Evolutionary conservation across 1,140 invertebrate species (phyloP).

Genomic region (Steinernema feltiae): DNA sequence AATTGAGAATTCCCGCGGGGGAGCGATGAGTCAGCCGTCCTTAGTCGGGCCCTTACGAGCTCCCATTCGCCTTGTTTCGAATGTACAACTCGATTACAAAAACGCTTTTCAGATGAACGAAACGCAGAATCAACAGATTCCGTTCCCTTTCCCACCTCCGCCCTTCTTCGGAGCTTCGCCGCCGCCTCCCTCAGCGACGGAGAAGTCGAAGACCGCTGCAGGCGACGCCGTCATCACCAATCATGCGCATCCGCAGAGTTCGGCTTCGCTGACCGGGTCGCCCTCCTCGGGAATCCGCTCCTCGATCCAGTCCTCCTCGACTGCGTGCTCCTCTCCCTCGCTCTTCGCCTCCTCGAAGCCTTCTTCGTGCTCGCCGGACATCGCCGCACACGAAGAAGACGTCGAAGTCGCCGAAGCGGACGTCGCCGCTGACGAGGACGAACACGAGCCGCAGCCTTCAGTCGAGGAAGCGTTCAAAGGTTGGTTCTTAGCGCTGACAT

Average conservation of each 20-base stretch:
- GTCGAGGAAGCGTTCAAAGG: slow-evolving; percentile 2
- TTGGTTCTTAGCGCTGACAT: background rate
- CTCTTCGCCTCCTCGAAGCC: slow-evolving; percentile 8
- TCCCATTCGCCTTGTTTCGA: background rate
- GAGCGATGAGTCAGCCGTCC: background rate
- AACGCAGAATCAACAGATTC: background rate
- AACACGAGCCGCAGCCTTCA: slow-evolving; percentile 3
- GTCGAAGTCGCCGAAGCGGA: background rate
- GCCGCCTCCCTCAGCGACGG: background rate
- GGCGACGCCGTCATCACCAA: background rate
- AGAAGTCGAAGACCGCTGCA: background rate
- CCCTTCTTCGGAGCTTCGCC: slow-evolving; percentile 6
- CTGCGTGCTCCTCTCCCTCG: background rate
- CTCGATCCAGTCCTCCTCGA: background rate
- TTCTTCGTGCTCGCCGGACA: slow-evolving; percentile 6
- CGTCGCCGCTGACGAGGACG: background rate
- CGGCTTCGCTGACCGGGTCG: background rate
- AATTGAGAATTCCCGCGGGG: background rate
- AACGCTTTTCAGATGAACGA: background rate
- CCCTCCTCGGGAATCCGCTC: slow-evolving; percentile 9
- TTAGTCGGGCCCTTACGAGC: background rate
- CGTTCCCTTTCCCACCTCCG: background rate
- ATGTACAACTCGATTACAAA: background rate
- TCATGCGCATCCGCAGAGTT: background rate
- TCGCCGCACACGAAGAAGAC: background rate